Base-by-base conservation (phyloP, 2,797 vertebrate species). In the Calcarius lapponicus region DNA sequence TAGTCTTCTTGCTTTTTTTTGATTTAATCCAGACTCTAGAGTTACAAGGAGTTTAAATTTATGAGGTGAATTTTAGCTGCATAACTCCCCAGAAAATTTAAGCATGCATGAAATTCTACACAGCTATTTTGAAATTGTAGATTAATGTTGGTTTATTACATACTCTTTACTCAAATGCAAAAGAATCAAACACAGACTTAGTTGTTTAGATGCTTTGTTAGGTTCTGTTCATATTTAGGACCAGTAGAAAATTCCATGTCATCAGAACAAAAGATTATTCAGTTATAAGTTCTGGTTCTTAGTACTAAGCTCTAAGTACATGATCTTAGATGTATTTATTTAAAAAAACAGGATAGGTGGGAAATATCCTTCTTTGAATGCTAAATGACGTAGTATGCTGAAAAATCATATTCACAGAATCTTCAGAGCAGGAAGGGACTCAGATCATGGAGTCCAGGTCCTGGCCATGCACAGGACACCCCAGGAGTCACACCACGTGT, bases 11-110 rank as follows among this genome's bases (percentile, higher is more conserved):
- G 53, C 28, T 67, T 86, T 71, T 71, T 85, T 25, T 80, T 89
- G 20, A 69, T 86, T 89, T 83, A 89, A 92, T 50, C 38, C 54
- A 82, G 54, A 78, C 31, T 82, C 45, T 20, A 21, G 31, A 60
- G 38, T 60, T 79, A 60, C 7, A 88, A 80, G 17, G 19, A 50
- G n/a, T 65, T 94, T 53, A 90, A 95, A 87, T 82, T 92, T 70
- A 87, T 89, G 38, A 80, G 11, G 25, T 53, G 42, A 85, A 89
- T 89, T 95, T 94, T 78, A 88, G 74, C 42, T n/a, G 53, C 13
- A 13, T 34, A 91, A 74, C 56, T 94, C 61, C 13, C 18, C 19
- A 80, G 79, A 86, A 94, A 93, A 88, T 81, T 62, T 45, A 92
- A 78, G 40, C 38, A 50, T 40, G 25, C 18, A 34, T 87, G 25